These are phyloP conservation scores for Nebria salina DNA, from an alignment of 2,888 invertebrate genomes.

Conservation along the genomic window DNA sequence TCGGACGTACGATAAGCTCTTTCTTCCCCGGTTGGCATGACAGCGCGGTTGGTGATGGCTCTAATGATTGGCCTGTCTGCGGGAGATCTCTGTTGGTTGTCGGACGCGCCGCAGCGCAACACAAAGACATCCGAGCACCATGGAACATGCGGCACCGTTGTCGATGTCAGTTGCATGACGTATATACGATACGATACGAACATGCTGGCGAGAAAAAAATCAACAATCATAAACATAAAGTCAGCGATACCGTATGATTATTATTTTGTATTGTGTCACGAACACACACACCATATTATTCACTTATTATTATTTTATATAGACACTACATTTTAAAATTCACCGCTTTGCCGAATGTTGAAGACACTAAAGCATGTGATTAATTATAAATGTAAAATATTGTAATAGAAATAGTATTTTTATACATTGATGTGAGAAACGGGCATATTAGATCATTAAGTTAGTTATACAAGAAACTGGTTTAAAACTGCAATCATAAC, in stretches of 20 bases:
- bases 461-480: background rate
- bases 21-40: constrained; percentile 27
- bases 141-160: constrained; percentile 2
- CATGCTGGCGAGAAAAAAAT: background rate
- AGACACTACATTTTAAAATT: background rate
- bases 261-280: background rate
- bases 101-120: constrained; percentile 20
- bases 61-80: constrained; percentile 45
- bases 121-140: constrained; percentile 25
- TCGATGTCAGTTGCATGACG: background rate
- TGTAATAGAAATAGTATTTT: too few species aligned
- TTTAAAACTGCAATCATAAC: background rate
- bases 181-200: background rate
- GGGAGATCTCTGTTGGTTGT: constrained; percentile 23
- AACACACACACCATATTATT: background rate
- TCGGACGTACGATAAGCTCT: constrained; percentile 33
- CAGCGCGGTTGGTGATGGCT: constrained; percentile 41
- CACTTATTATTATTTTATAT: background rate
- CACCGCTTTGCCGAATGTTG: background rate
- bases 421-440: too few species aligned
- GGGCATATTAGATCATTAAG: too few species aligned
- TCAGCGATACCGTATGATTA: background rate
- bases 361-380: too few species aligned
- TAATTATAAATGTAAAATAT: too few species aligned
- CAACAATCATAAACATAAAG: background rate